Evolutionary conservation across 2,113 vertebrate genomes (phyloP).

Genomic region (Cephalopterus ornatus): DNA sequence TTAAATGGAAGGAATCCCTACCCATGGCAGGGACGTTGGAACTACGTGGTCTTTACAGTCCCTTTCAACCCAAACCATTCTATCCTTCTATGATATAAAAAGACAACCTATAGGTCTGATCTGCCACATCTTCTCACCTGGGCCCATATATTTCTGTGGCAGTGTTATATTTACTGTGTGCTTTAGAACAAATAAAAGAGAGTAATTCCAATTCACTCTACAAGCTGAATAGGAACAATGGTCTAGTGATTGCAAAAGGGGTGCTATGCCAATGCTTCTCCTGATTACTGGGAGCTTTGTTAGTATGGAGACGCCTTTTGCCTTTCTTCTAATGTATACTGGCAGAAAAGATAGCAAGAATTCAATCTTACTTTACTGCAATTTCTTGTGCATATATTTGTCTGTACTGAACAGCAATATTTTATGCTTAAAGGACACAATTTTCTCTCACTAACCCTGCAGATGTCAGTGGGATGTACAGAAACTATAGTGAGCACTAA

Average conservation of each 20-base stretch:
- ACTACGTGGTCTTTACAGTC: not conserved
- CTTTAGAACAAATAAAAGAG: not conserved
- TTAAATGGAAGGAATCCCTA: not conserved
- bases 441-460: not conserved
- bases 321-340: not conserved
- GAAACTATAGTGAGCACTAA: not conserved
- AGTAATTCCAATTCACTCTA: not conserved
- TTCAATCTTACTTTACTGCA: not conserved
- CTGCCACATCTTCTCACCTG: not conserved
- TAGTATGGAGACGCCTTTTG: not conserved
- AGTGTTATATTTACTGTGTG: not conserved
- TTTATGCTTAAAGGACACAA: not conserved
- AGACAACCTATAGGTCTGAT: not conserved
- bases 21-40: not conserved
- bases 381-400: slow-evolving; percentile 16
- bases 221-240: accelerated
- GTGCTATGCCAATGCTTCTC: not conserved
- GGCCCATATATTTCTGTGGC: not conserved
- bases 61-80: not conserved
- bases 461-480: not conserved
- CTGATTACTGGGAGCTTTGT: not conserved
- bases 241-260: not conserved
- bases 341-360: not conserved
- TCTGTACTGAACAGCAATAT: not conserved
- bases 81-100: not conserved